Conservation (phyloP, 2,113 vertebrate genomes). For the Serinus canaria region DNA sequence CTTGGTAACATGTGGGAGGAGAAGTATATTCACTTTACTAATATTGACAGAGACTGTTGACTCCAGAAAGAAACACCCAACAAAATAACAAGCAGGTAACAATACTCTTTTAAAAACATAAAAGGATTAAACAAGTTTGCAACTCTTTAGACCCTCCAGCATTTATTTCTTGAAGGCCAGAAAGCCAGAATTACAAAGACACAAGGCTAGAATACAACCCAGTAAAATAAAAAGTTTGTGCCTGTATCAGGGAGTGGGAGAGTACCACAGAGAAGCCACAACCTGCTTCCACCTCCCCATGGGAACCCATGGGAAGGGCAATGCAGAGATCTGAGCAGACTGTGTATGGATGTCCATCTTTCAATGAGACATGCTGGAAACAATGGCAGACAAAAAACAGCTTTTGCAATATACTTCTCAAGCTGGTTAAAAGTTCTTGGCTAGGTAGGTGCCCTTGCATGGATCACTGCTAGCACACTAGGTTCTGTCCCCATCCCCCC, state of each 20-base stretch:
- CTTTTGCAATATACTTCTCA: not conserved
- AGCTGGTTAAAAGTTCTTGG: not conserved
- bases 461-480: not conserved
- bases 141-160: not conserved
- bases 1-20: not conserved
- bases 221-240: not conserved
- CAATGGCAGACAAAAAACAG: not conserved
- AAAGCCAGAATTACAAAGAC: not conserved
- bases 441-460: not conserved
- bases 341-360: not conserved
- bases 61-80: not conserved
- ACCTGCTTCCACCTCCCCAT: not conserved
- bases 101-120: not conserved
- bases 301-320: not conserved
- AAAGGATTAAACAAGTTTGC: not conserved
- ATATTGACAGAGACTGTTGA: not conserved
- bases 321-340: not conserved
- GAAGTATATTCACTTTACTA: not conserved
- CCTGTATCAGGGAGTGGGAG: rapidly evolving
- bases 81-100: not conserved
- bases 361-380: rapidly evolving
- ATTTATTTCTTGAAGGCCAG: not conserved
- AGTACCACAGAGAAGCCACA: not conserved
- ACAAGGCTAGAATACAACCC: not conserved
- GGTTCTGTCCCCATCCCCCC: not conserved